Base-by-base conservation (phyloP, 1,140 invertebrate genomes). In the Zaprionus camerounensis region DNA sequence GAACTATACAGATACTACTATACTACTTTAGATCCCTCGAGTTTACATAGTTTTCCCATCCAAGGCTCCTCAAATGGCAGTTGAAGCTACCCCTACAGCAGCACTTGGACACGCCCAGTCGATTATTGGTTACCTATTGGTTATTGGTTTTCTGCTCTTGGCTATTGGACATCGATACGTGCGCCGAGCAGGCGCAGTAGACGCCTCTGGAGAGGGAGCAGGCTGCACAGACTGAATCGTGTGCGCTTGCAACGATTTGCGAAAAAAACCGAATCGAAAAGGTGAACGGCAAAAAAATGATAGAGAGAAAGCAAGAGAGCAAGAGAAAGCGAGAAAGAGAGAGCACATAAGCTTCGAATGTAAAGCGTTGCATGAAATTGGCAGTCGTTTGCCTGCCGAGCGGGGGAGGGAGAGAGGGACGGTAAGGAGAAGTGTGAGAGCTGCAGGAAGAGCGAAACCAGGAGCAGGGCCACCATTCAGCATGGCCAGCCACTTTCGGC, bases 171-270 rank as follows among this genome's bases (percentile, higher is more conserved):
- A 56, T 61, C 51, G 56, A 46, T 34, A 28, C 22, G 15, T 56
- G 26, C 36, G 12, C 38, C 70, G 75, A 78, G 81, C 84, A 88
- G 78, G 84, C 84, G 84, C 84, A 88, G 74, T 84, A 84, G 84
- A 24, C 7, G 41, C 46, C 56, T 9, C 17, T 34, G 15, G 28
- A 51, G 34, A 67, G 49, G 49, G 65, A 67, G 44, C 71, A 13
- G 44, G 24, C 62, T 73, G 56, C 28, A 71, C 34, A 13, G 3
- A 51, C 9, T 15, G 41, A 34, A 70, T 15, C 5, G 15, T 20
- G 44, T 1, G 28, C 41, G 9, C 17, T 46, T 46, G 44, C 44
- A 51, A 7, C 41, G 46, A 51, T 17, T 20, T 44, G 6, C 31
- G n/a, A 61, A 38, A 59, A 55, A 61, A 20, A 15, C 0, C 26